phyloP scores from a whole-genome alignment of 1,140 invertebrate genomes.

The Archivesica marissinica region DNA sequence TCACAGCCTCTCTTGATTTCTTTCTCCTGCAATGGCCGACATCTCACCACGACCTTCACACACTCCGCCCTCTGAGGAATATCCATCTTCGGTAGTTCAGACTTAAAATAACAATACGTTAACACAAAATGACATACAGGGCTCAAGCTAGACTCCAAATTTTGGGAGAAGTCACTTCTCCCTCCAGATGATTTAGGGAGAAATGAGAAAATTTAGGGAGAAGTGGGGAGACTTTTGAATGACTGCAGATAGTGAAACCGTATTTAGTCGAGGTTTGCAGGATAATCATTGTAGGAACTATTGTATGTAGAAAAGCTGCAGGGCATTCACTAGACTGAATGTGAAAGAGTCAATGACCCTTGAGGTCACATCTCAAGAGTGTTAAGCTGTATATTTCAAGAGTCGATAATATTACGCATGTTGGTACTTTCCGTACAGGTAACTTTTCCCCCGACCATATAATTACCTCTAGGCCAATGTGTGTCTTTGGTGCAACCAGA shows the following conservation, averaged over 20 bases:
- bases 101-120: background rate
- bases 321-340: no score
- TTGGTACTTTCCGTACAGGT: no score
- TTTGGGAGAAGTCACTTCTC: background rate
- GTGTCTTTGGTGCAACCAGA: no score
- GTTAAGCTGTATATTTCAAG: no score
- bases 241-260: background rate
- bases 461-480: no score
- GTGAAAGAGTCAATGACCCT: no score
- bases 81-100: constrained; percentile 44
- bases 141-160: background rate
- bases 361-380: no score
- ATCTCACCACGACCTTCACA: constrained; percentile 95
- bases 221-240: background rate
- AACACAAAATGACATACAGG: background rate
- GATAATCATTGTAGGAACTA: no score
- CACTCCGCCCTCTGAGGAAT: constrained; percentile 86
- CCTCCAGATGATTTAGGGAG: background rate
- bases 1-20: constrained; percentile 88
- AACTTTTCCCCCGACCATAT: no score
- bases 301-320: no score
- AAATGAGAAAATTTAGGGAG: background rate
- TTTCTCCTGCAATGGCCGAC: constrained; percentile 93
- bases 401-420: no score
- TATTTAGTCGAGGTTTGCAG: no score